These are phyloP conservation scores for Pegoplata infirma DNA, from an alignment of 2,888 invertebrate genomes.

Conservation along the genomic window DNA sequence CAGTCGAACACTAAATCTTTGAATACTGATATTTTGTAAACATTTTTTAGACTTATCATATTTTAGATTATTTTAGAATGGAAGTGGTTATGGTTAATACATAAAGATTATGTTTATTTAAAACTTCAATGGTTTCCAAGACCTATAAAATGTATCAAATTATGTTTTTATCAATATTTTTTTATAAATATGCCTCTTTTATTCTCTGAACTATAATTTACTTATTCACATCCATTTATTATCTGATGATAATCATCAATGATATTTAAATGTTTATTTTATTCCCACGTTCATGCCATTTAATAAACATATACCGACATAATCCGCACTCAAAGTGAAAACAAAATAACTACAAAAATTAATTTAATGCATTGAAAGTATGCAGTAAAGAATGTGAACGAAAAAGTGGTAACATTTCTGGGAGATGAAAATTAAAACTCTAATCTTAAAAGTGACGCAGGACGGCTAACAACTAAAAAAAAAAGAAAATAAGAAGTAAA, in stretches of 20 bases:
- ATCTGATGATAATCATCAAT: slow-evolving; percentile 21
- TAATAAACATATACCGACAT: background rate
- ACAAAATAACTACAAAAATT: background rate
- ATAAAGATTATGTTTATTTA: too few species aligned
- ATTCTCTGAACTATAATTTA: slow-evolving; percentile 19
- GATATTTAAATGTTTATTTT: slow-evolving; percentile 17
- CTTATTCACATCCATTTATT: slow-evolving; percentile 19
- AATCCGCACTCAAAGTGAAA: background rate
- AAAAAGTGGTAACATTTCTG: too few species aligned
- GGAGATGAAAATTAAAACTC: too few species aligned
- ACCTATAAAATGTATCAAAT: background rate
- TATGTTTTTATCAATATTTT: background rate
- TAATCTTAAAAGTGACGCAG: too few species aligned
- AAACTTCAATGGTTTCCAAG: background rate
- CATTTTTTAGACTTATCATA: too few species aligned
- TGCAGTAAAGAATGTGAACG: too few species aligned
- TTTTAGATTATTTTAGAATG: too few species aligned
- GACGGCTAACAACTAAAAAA: too few species aligned
- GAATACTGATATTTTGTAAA: too few species aligned
- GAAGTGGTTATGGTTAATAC: background rate
- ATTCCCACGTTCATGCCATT: slow-evolving; percentile 11
- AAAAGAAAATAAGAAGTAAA: too few species aligned
- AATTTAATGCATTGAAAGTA: background rate
- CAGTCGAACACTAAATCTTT: too few species aligned
- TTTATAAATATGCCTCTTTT: background rate